Percentiles rank a stretch among this genome's conserved stretches.
These are phyloP conservation scores for Ceratina australensis DNA, from an alignment of 1,140 invertebrate species.

Conservation along the genomic window DNA sequence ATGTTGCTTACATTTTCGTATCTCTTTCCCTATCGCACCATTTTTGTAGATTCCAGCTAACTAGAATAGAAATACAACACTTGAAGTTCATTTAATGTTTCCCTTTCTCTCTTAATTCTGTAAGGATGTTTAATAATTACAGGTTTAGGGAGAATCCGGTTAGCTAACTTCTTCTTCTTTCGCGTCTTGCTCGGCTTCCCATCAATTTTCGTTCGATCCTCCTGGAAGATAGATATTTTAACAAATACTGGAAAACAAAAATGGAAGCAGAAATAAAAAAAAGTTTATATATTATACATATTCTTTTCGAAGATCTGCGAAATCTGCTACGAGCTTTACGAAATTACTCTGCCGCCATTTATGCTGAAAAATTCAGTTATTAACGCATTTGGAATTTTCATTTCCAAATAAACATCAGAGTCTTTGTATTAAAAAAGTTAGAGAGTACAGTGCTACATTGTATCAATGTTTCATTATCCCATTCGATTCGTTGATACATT, in stretches of 20 bases:
- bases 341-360: slow-evolving; percentile 14
- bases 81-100: background rate
- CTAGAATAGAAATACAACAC: background rate
- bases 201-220: slow-evolving; percentile 14
- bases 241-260: background rate
- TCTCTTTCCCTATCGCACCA: slow-evolving; percentile 17
- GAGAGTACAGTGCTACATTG: background rate
- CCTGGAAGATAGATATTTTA: background rate
- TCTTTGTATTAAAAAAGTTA: background rate
- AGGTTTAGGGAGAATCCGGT: slow-evolving; percentile 13
- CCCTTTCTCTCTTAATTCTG: background rate
- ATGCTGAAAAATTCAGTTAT: slow-evolving; percentile 15
- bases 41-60: slow-evolving; percentile 31
- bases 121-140: background rate
- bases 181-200: background rate
- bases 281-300: slow-evolving; percentile 18
- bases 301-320: slow-evolving; percentile 9
- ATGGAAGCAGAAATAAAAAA: too few relatives aligned
- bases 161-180: background rate
- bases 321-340: slow-evolving; percentile 5
- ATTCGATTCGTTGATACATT: slow-evolving; percentile 17
- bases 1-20: slow-evolving; percentile 19
- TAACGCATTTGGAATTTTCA: background rate
- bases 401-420: too few relatives aligned
- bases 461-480: background rate